Percentiles rank a stretch among this genome's conserved stretches.
These are phyloP conservation scores for Salvelinus sp. DNA, from an alignment of 2,113 vertebrate genomes.

Conservation along the genomic window DNA sequence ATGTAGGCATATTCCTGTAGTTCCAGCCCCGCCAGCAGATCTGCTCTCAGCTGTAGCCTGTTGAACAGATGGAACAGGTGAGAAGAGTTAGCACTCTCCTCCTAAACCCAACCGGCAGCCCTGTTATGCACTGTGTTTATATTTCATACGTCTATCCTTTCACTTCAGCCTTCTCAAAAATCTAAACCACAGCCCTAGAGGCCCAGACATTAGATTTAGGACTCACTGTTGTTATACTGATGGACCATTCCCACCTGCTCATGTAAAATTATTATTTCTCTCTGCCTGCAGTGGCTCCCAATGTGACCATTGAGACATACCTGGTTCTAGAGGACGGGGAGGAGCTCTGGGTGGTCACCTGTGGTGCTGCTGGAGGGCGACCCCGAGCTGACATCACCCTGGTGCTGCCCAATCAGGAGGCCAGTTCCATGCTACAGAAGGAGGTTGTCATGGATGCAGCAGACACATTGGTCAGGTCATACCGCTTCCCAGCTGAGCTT, in stretches of 20 bases:
- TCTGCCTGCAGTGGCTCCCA: constrained; percentile 59
- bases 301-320: constrained; percentile 59
- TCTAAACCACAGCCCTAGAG: constrained; percentile 40
- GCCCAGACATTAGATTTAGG: constrained; percentile 30
- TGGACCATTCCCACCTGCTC: constrained; percentile 47
- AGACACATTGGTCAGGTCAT: constrained; percentile 38
- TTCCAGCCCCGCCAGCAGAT: constrained; percentile 62
- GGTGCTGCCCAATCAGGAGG: constrained; percentile 43
- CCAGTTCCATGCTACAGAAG: constrained; percentile 17
- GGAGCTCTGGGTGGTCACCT: constrained; percentile 65
- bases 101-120: constrained; percentile 46
- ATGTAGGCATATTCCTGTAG: no score
- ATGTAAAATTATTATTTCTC: constrained; percentile 38
- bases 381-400: constrained; percentile 64
- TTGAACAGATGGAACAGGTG: constrained; percentile 68
- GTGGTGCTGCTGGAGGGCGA: constrained; percentile 66
- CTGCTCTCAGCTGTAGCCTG: constrained; percentile 61
- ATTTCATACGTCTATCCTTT: constrained; percentile 46
- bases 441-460: constrained; percentile 16
- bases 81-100: constrained; percentile 56
- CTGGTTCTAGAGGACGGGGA: constrained; percentile 49
- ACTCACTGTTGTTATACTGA: constrained; percentile 57
- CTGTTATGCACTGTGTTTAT: constrained; percentile 43
- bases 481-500: constrained; percentile 35
- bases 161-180: constrained; percentile 44